Conservation (phyloP, 1,140 invertebrate genomes). For the Eriocheir sinensis region DNA sequence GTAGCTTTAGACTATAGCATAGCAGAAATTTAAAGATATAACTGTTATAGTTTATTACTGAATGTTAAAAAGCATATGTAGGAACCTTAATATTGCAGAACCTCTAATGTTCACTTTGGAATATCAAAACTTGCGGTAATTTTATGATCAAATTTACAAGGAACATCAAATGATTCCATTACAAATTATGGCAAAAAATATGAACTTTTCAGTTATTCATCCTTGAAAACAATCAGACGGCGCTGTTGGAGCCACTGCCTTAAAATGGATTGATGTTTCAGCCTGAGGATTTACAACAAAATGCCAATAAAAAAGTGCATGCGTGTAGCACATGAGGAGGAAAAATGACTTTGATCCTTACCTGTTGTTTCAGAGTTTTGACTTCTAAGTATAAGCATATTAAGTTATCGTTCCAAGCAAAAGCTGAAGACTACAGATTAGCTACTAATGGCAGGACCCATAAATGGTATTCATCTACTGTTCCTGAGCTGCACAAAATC, state of each 20-base stretch:
- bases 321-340: neutral
- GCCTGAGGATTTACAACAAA: neutral
- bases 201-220: neutral
- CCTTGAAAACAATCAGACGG: too few relatives aligned
- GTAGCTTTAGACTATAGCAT: conserved; percentile 24
- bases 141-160: neutral
- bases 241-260: neutral
- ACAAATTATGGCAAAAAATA: neutral
- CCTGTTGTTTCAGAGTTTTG: neutral
- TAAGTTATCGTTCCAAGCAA: too few relatives aligned
- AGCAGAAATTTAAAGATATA: conserved; percentile 18
- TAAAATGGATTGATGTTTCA: neutral
- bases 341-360: neutral
- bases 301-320: conserved; percentile 4
- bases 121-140: conserved; percentile 4
- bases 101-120: neutral
- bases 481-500: neutral
- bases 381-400: too few relatives aligned
- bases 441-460: neutral
- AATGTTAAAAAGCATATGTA: neutral
- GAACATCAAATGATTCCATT: neutral
- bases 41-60: conserved; percentile 14
- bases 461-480: neutral
- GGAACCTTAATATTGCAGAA: neutral
- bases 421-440: neutral